Base-by-base conservation (phyloP, 2,888 invertebrate genomes). In the Macrophya annulata region DNA sequence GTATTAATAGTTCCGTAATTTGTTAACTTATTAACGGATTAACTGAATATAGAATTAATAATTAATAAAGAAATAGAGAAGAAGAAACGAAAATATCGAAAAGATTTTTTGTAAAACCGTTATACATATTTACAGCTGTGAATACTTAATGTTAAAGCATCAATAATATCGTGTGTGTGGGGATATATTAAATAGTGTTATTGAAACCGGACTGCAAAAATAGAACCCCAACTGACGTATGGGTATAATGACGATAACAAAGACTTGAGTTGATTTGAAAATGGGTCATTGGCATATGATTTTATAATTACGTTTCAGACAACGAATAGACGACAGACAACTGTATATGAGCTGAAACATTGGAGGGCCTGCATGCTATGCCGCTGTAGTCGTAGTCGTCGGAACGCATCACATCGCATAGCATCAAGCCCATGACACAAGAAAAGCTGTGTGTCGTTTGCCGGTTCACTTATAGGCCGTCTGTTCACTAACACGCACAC, bases 251-350 rank as follows among this genome's bases (percentile, higher is more conserved):
- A 40, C 25, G 31, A 43, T 40, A 51, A 74, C 74, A 48, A 21
- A 59, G 79, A n/a, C 37, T 43, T 17, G 51, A 51, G 62, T n/a
- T 3, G 31, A 31, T 31, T 37, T 87, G 88, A 86, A 91, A 92
- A 91, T 85, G 48, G 85, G 79, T 85, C 87, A 89, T 88, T 88
- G 88, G 89, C 90, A 89, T 92, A 92, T 92, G 59, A 62, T 81
- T 81, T 91, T 92, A 92, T 92, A 92, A 92, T 92, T 92, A 90
- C 89, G 87, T 87, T 88, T 85, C 91, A 91, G 91, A 91, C 91
- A 87, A 86, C 87, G 85, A 88, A 81, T 81, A 81, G 79, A 37
- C 55, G 81, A 31, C 43, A 43, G 55, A 79, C 51, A 45, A 40
- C n/a, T 43, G 40, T n/a, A n/a, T n/a, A n/a, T n/a, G n/a, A n/a